phyloP scores from a whole-genome alignment of 1,140 invertebrate genomes.

The Gonioctena quinquepunctata region DNA sequence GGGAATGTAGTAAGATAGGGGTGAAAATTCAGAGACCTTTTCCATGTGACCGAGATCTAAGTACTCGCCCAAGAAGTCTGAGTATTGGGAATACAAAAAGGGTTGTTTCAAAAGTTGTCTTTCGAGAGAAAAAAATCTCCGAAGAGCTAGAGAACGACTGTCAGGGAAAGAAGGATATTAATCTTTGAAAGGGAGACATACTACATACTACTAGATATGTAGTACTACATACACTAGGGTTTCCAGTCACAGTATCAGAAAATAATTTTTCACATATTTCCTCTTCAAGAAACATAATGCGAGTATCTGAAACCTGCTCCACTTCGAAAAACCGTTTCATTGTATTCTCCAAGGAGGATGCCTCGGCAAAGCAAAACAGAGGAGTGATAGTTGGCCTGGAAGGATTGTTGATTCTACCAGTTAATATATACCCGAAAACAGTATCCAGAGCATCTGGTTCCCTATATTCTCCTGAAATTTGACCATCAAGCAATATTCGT shows the following conservation, averaged over 20 bases:
- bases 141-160: not conserved
- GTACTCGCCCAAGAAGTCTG: constrained; percentile 3
- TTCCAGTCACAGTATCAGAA: not conserved
- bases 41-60: not conserved
- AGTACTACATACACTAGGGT: too few species aligned
- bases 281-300: not conserved
- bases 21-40: too few species aligned
- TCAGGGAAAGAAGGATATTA: not conserved
- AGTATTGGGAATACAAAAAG: constrained; percentile 4
- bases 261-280: constrained; percentile 2
- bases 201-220: too few species aligned
- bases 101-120: not conserved
- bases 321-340: constrained; percentile 2
- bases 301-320: not conserved
- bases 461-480: not conserved
- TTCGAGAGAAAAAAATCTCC: constrained; percentile 9
- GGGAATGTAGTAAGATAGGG: constrained; percentile 34
- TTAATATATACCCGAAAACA: constrained; percentile 9
- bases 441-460: constrained; percentile 9
- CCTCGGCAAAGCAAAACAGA: not conserved
- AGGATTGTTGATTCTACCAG: not conserved
- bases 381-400: not conserved
- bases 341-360: not conserved
- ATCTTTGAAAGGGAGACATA: too few species aligned
- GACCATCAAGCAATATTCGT: not conserved